Percentiles rank a stretch among this genome's conserved stretches.
phyloP scores from a whole-genome alignment of 2,888 invertebrate species.

The Agrotis puta region DNA sequence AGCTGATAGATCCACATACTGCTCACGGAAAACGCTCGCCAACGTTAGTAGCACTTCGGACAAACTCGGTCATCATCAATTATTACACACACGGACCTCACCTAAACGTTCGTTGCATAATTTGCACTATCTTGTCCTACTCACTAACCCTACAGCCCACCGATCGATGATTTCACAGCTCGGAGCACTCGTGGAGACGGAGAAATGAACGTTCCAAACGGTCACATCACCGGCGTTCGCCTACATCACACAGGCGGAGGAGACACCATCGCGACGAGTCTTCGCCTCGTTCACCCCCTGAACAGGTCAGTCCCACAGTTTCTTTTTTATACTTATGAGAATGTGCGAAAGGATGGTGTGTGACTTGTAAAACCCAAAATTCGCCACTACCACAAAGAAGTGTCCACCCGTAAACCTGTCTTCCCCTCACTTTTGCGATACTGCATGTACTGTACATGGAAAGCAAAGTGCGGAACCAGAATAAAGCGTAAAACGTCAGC shows the following conservation, averaged over 20 bases:
- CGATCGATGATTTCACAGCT: conserved; percentile 92
- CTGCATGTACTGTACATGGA: conserved; percentile 72
- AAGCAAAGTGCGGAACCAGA: conserved; percentile 87
- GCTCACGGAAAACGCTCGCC: conserved; percentile 79
- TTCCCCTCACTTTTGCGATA: conserved; percentile 69
- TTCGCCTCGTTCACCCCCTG: conserved; percentile 86
- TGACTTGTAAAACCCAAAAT: conserved; percentile 79
- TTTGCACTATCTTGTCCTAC: conserved; percentile 73
- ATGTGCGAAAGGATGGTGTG: conserved; percentile 77
- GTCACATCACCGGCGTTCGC: conserved; percentile 95
- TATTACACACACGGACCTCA: conserved; percentile 80
- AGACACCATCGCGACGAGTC: conserved; percentile 91
- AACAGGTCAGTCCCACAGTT: conserved; percentile 87
- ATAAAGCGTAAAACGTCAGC: conserved; percentile 87
- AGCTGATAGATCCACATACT: conserved; percentile 81
- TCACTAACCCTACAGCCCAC: conserved; percentile 90
- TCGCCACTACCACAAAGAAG: conserved; percentile 76
- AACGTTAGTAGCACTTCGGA: conserved; percentile 82
- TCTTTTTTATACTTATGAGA: conserved; percentile 74
- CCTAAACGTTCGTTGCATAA: conserved; percentile 76
- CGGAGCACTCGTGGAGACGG: conserved; percentile 95
- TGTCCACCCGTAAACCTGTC: conserved; percentile 87
- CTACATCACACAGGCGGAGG: conserved; percentile 94
- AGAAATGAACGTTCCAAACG: conserved; percentile 96
- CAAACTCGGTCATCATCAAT: conserved; percentile 57